These are phyloP conservation scores for Himalopsyche phryganea DNA, from an alignment of 1,140 invertebrate species.

Conservation along the genomic window DNA sequence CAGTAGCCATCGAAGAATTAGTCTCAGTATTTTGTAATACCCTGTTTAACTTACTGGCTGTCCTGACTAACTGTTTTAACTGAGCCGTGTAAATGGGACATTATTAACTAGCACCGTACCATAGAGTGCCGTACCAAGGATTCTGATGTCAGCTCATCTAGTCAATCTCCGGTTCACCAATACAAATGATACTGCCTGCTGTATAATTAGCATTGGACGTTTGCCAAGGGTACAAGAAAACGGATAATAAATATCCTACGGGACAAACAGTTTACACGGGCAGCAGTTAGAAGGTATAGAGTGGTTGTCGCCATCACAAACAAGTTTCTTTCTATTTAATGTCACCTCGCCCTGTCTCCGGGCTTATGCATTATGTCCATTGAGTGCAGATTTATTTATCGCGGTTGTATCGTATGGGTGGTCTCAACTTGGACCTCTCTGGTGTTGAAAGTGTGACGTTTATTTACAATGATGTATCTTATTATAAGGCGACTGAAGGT, in stretches of 20 bases:
- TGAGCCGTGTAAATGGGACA: no score
- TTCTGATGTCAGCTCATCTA: no score
- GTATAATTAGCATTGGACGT: no score
- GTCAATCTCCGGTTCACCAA: no score
- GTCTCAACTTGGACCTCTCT: background rate
- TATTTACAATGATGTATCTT: background rate
- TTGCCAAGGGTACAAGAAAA: no score
- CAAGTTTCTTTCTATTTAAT: conserved; percentile 11
- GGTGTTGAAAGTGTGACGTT: background rate
- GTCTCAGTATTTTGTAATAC: no score
- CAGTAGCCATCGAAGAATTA: no score
- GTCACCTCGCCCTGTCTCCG: conserved; percentile 4
- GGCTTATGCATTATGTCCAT: conserved; percentile 9
- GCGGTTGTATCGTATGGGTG: conserved; percentile 9
- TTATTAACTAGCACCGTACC: no score
- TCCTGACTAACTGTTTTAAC: no score
- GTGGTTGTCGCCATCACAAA: conserved; percentile 4
- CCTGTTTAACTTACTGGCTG: no score
- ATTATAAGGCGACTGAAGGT: background rate
- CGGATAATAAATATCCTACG: background rate
- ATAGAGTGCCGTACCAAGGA: no score
- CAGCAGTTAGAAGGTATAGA: background rate
- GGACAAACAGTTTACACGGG: conserved; percentile 1
- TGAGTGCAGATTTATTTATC: conserved; percentile 17
- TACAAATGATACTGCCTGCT: no score